Percentiles rank a stretch among this genome's conserved stretches.
These are phyloP conservation scores for Columbina picui DNA, from an alignment of 2,113 vertebrate species.

Conservation along the genomic window DNA sequence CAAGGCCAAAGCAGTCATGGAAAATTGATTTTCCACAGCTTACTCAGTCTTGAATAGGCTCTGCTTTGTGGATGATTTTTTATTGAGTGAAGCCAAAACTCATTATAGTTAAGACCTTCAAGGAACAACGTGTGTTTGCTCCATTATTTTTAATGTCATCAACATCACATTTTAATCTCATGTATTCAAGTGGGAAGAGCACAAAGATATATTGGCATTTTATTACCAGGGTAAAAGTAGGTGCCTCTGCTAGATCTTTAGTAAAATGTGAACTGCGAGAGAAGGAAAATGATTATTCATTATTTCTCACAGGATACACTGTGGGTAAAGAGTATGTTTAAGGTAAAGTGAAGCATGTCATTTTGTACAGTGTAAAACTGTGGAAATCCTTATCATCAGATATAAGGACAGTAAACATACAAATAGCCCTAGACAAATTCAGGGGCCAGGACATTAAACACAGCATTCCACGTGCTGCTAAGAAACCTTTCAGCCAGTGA, in stretches of 20 bases:
- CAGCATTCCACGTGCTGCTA: not conserved
- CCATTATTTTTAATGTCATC: constrained; percentile 41
- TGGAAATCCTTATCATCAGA: not conserved
- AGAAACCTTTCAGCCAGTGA: not conserved
- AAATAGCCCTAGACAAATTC: not conserved
- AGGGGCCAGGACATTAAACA: not conserved
- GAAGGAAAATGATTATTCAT: not conserved
- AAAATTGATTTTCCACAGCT: constrained; percentile 47
- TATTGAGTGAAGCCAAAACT: constrained; percentile 34
- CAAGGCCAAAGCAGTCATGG: constrained; percentile 14
- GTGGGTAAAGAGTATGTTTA: not conserved
- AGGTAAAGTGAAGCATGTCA: not conserved
- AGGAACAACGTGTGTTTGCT: not conserved
- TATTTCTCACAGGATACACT: not conserved
- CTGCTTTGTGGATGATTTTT: not conserved
- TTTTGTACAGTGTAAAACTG: not conserved
- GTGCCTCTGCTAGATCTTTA: not conserved
- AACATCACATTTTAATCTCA: constrained; percentile 14
- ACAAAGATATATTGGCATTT: not conserved
- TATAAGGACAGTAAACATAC: not conserved
- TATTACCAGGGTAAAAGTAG: not conserved
- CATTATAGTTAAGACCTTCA: constrained; percentile 15
- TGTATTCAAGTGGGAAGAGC: not conserved
- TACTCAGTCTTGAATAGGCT: not conserved
- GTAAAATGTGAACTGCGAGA: not conserved